Evolutionary conservation across 2,113 vertebrate species (phyloP).

Genomic region (Vimba vimba): DNA sequence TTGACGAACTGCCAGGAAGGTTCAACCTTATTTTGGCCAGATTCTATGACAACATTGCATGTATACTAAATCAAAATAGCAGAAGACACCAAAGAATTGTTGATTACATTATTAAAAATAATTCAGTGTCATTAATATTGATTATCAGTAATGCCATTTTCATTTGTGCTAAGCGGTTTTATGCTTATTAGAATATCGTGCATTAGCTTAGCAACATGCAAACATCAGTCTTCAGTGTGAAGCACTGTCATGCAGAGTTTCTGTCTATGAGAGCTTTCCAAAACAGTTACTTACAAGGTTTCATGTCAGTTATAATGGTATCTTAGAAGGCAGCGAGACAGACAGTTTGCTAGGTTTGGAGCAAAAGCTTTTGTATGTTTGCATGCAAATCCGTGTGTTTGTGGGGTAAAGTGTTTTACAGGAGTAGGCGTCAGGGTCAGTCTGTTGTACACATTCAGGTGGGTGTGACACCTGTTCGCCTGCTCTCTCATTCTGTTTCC

Average conservation of each 20-base stretch:
- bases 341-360: not conserved
- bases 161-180: not conserved
- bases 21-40: not conserved
- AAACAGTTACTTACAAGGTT: not conserved
- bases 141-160: not conserved
- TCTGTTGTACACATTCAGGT: slow-evolving; percentile 48
- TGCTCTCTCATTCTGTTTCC: slow-evolving; percentile 36
- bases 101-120: not conserved
- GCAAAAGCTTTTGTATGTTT: not conserved
- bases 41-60: not conserved
- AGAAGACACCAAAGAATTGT: not conserved
- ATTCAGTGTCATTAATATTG: not conserved
- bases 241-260: not conserved
- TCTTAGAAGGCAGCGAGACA: not conserved
- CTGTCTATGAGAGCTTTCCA: not conserved
- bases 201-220: not conserved
- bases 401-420: slow-evolving; percentile 36
- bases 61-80: not conserved
- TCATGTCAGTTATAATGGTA: not conserved
- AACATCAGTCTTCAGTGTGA: not conserved
- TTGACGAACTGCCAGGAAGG: not conserved
- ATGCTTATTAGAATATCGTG: not conserved
- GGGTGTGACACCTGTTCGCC: slow-evolving; percentile 58
- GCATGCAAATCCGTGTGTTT: not conserved
- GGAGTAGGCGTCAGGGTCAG: slow-evolving; percentile 50